A percentile compares a stretch with the other conserved stretches of the same genome.
phyloP scores from a whole-genome alignment of 2,888 invertebrate species.

The Drosophila mimica region DNA sequence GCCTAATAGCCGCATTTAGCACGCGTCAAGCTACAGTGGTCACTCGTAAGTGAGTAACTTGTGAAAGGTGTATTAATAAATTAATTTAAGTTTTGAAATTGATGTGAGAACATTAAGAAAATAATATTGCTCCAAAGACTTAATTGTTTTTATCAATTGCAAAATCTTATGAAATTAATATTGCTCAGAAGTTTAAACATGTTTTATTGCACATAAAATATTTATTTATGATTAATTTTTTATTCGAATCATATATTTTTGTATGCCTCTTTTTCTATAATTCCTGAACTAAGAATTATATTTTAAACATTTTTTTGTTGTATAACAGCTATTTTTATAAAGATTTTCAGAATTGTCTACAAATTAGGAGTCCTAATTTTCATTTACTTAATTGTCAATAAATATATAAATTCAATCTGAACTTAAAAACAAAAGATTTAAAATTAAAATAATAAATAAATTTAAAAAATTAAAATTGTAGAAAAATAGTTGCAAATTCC shows the following conservation, averaged over 20 bases:
- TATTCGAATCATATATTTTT: not conserved
- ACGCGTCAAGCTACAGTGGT: constrained; percentile 56
- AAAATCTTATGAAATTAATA: not conserved
- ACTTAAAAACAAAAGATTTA: not conserved
- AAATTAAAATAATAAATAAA: not conserved
- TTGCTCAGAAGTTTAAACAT: not conserved
- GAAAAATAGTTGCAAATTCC: not conserved
- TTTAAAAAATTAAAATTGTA: not conserved
- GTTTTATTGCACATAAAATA: not conserved
- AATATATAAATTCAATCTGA: not conserved
- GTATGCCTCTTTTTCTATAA: too few relatives aligned
- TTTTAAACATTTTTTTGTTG: not conserved
- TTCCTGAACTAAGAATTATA: not conserved
- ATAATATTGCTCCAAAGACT: too few relatives aligned
- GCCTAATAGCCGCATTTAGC: constrained; percentile 73
- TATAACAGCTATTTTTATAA: not conserved
- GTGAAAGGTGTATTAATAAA: not conserved
- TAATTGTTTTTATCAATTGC: not conserved
- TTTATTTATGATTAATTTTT: not conserved
- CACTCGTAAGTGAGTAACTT: not conserved
- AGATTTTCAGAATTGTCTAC: not conserved
- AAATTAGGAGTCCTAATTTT: not conserved
- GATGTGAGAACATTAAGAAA: too few relatives aligned
- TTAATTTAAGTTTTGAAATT: too few relatives aligned
- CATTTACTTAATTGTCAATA: not conserved